Base-by-base conservation (phyloP, 2,888 invertebrate genomes). In the Leptura quadrifasciata region DNA sequence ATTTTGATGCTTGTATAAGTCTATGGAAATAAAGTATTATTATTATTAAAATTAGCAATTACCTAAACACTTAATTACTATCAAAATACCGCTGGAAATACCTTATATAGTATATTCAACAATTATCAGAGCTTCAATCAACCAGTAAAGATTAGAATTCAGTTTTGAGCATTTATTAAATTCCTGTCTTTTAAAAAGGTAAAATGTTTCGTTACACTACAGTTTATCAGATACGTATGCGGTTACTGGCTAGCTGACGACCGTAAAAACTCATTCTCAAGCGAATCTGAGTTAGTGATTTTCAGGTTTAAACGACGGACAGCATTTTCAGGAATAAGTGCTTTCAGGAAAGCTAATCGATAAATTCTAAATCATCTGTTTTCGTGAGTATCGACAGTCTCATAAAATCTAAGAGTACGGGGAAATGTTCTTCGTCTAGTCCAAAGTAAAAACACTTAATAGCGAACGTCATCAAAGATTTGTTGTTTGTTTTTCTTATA, bases 321-420 rank as follows among this genome's bases (percentile, higher is more conserved):
- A 2, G n/a, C n/a, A 47, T 47, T 47, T 61, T 61, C 60, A 61
- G 31, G 31, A 31, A 60, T 12, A 20, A 61, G 31, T 17, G 27
- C 27, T 61, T n/a, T 8, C 6, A 31, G 15, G 31, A 31, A 61
- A 31, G 3, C 31, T 31, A 31, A 61, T 61, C 60, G n/a, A 61
- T 61, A 61, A 61, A 27, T 17, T 61, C 31, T 61, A 60, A 60
- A 31, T 61, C 60, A 61, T 31, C 31, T 31, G 31, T 27, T 27
- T 15, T 60, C 12, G 27, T 17, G 17, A 31, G n/a, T 8, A 31
- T 61, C 9, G 10, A 17, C 27, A 31, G 8, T 17, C 9, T 31
- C 9, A 61, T 61, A 31, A 27, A 31, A 31, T 17, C 0, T 5
- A n/a, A 47, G 39, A 47, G n/a, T n/a, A 47, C n/a, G 15, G 12